phyloP scores from a whole-genome alignment of 30 jellyfish, hydroid and myxozoan genomes.

The Rhopilema esculentum region DNA sequence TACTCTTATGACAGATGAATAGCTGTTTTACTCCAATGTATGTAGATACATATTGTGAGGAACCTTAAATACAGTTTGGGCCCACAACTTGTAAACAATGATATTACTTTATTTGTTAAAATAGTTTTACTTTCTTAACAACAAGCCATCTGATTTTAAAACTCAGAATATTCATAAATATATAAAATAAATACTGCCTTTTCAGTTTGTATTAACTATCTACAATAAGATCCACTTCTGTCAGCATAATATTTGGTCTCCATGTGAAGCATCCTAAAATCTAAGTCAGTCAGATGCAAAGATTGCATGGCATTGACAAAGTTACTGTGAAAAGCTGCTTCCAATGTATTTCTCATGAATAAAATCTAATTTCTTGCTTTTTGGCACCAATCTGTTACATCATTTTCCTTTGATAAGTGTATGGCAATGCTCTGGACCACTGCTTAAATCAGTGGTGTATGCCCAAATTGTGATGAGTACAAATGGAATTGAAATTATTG shows the following conservation, averaged over 20 bases:
- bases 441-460: conserved; percentile 36
- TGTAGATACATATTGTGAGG: not conserved
- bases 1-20: not conserved
- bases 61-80: not conserved
- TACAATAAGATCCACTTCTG: too few relatives aligned
- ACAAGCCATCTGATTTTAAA: too few relatives aligned
- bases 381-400: not conserved
- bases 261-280: too few relatives aligned
- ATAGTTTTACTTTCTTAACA: too few relatives aligned
- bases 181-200: too few relatives aligned
- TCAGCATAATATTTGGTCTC: too few relatives aligned
- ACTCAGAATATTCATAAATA: too few relatives aligned
- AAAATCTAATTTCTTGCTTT: not conserved
- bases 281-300: too few relatives aligned
- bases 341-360: not conserved
- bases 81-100: not conserved
- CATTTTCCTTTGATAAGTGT: conserved; percentile 2
- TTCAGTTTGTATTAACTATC: too few relatives aligned
- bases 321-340: too few relatives aligned
- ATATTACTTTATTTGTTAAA: not conserved
- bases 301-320: too few relatives aligned
- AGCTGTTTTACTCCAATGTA: not conserved
- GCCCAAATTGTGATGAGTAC: conserved; percentile 15
- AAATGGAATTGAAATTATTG: conserved; percentile 44
- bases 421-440: conserved; percentile 42